Base-by-base conservation (phyloP, 2,888 invertebrate species). In the Papilio protenor region DNA sequence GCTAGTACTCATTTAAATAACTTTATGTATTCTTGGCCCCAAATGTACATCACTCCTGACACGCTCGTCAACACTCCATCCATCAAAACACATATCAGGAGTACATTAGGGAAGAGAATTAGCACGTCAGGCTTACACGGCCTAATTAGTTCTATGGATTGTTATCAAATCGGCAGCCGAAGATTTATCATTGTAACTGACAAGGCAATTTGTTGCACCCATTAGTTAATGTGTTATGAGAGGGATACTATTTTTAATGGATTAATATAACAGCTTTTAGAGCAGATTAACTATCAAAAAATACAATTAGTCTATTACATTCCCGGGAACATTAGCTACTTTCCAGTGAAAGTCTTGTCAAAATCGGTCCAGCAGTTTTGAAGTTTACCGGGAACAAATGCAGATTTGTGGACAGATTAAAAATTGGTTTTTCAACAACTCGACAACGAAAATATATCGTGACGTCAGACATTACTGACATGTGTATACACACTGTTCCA, bases 151-250 rank as follows among this genome's bases (percentile, higher is more conserved):
- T 52, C 18, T 33, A 55, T 45, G 40, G 61, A 66, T 66, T 73
- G 69, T 69, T 73, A 77, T 77, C 66, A 76, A 61, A 76, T 76
- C 66, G 64, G 73, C 66, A 57, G 66, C 23, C 23, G 47, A 57
- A 77, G 47, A 77, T 77, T 69, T 47, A 77, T 73, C 77, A 57
- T 66, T 45, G 57, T 12, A 14, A 14, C 33, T 73, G 77, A 77
- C 77, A 73, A 73, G 77, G 77, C 77, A 77, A 73, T 77, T 49
- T 73, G 76, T 61, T 72, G 61, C 76, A 61, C 45, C 61, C 52
- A 69, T 75, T 66, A 66, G 61, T 21, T 47, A 66, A 40, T 64
- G 27, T 27, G 27, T 27, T 40, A 11, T 1, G n/a, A 16, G 66
- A 66, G 11, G 66, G n/a, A 33, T 64, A 33, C 33, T 40, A 40